A percentile compares a stretch with the other conserved stretches of the same genome.
Evolutionary conservation across 2,113 vertebrate genomes (phyloP).

Genomic region (Tragelaphus scriptus): DNA sequence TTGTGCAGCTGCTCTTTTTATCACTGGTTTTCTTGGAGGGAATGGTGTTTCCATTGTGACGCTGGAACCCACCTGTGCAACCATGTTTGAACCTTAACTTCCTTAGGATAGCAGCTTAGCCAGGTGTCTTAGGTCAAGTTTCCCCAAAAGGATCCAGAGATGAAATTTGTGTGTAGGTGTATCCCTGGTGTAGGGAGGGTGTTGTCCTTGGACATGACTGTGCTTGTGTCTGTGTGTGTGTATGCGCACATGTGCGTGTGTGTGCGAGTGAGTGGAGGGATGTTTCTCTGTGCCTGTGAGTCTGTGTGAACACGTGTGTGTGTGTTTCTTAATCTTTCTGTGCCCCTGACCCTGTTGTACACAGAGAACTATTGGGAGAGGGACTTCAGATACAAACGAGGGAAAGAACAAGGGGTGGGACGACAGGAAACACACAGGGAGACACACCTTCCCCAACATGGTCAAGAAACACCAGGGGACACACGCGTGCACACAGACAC

Average conservation of each 20-base stretch:
- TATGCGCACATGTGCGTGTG: rapidly evolving
- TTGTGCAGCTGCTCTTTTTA: not conserved
- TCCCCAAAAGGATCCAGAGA: not conserved
- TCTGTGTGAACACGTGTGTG: not conserved
- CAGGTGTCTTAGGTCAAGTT: not conserved
- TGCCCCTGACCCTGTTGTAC: not conserved
- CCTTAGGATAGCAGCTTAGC: not conserved
- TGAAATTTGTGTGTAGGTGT: not conserved
- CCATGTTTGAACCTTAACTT: not conserved
- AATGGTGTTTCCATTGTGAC: not conserved
- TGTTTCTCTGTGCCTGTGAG: not conserved
- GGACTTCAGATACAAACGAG: not conserved
- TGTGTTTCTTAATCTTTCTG: not conserved
- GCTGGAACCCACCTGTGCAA: not conserved
- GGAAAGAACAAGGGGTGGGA: not conserved
- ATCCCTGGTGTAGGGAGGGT: too few relatives aligned
- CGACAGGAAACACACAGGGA: not conserved
- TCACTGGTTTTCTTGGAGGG: not conserved
- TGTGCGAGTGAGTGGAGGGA: not conserved
- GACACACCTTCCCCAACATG: not conserved
- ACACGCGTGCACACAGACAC: not conserved
- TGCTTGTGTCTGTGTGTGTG: not conserved
- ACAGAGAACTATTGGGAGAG: not conserved
- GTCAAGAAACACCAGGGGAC: not conserved
- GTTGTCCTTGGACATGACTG: not conserved